Evolutionary conservation across 2,888 invertebrate genomes (phyloP).

Genomic region (Rotaria macrura): DNA sequence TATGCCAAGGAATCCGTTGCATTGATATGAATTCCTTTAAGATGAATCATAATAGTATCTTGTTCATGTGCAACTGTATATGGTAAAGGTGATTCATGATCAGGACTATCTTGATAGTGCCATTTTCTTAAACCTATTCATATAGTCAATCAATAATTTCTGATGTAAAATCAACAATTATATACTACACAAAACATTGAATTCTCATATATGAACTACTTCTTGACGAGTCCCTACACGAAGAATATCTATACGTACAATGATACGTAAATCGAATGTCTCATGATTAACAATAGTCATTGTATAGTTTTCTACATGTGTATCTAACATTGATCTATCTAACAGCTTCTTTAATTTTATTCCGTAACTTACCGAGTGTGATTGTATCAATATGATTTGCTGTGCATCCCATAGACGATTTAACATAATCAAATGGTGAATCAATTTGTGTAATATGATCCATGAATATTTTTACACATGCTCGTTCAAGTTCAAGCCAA

Average conservation of each 20-base stretch:
- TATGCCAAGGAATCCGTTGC: background rate
- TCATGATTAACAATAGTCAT: too few species aligned
- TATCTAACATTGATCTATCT: too few species aligned
- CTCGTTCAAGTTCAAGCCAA: slow-evolving; percentile 12
- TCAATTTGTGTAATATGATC: background rate
- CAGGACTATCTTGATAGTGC: slow-evolving; percentile 11
- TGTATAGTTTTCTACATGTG: too few species aligned
- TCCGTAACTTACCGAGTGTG: background rate
- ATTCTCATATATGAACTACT: too few species aligned
- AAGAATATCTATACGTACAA: too few species aligned
- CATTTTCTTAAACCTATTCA: background rate
- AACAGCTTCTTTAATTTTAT: too few species aligned
- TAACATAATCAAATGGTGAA: slow-evolving; percentile 14
- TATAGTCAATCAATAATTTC: background rate
- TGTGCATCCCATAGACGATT: background rate
- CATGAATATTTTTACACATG: background rate
- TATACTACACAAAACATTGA: too few species aligned
- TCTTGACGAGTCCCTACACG: too few species aligned
- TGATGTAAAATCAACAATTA: too few species aligned
- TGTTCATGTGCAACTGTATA: background rate
- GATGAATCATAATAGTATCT: background rate
- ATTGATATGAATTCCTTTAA: background rate
- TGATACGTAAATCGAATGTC: too few species aligned
- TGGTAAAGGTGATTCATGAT: background rate
- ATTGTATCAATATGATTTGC: slow-evolving; percentile 1